Evolutionary conservation across 2,888 invertebrate species (phyloP).

Genomic region (Brachypalpus laphriformis): DNA sequence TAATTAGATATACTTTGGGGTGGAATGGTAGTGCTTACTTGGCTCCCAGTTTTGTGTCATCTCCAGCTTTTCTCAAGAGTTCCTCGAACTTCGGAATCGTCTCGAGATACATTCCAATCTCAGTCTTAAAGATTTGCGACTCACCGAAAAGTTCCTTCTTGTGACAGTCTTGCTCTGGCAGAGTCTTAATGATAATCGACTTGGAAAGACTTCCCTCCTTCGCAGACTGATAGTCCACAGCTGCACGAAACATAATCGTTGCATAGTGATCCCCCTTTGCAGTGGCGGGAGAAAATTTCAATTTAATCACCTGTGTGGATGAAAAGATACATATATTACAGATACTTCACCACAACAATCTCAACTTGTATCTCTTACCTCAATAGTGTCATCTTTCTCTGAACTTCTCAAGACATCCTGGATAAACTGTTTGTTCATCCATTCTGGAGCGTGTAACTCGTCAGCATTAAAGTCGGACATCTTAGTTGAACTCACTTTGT

Average conservation of each 20-base stretch:
- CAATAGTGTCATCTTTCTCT: background rate
- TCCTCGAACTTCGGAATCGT: slow-evolving; percentile 72
- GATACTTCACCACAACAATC: background rate
- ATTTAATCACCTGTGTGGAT: background rate
- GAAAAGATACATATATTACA: background rate
- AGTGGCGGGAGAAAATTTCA: slow-evolving; percentile 64
- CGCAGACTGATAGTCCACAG: background rate
- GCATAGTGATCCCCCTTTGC: slow-evolving; percentile 75
- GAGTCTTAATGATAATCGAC: slow-evolving; percentile 70
- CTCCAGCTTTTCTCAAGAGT: slow-evolving; percentile 56
- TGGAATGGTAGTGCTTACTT: slow-evolving; percentile 44
- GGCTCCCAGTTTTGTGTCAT: slow-evolving; percentile 63
- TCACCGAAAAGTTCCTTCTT: slow-evolving; percentile 57
- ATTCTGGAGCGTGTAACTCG: slow-evolving; percentile 75
- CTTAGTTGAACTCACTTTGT: background rate
- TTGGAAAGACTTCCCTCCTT: background rate
- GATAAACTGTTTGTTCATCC: slow-evolving; percentile 74
- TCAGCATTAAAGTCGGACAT: slow-evolving; percentile 66
- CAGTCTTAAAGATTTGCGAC: slow-evolving; percentile 65
- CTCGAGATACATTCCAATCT: slow-evolving; percentile 69
- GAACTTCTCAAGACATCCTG: background rate
- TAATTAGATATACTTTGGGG: no score
- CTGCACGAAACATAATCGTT: slow-evolving; percentile 75
- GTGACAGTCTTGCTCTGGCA: slow-evolving; percentile 54
- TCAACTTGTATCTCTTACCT: background rate